Base-by-base conservation (phyloP, 1,140 invertebrate species). In the Nasonia longicornis region DNA sequence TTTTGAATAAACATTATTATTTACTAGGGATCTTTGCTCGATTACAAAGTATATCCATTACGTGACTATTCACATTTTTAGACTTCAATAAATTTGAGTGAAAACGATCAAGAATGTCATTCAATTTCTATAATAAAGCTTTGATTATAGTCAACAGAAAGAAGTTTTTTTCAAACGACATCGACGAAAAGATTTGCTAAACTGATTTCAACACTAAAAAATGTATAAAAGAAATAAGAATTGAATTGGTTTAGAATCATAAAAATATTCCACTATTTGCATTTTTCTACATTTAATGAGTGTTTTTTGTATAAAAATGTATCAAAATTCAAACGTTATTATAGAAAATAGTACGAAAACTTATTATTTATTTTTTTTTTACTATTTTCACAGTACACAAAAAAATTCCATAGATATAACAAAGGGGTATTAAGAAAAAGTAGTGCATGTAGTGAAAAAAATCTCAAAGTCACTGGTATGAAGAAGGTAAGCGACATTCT, bases 131-230 rank as follows among this genome's bases (percentile, higher is more conserved):
- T 42, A 48, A 48, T 48, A 48, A 48, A 14, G 45, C 45, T 48
- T 14, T 48, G 14, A 48, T 48, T 16, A 14, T 48, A 11, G 14
- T 48, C 8, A 48, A 48, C 6, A 42, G 8, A 42, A 42, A 48
- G 3, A 48, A 48, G 14, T 48, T 48, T 48, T 64, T 64, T 64
- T 64, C 8, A 64, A 26, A 26, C 11, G 63, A 64, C 73, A 64
- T 64, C 29, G 52, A 76, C 52, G 64, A 76, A 76, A 66, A 64
- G 52, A 63, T 76, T 45, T 77, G 63, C 58, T 77, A 45, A 67
- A 66, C 35, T 66, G n/a, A 45, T 42, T 42, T 77, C 20, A 58
- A 10, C 16, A 29, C 0, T 20, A 63, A 63, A 0, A 6, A n/a
- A 22, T 20, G 7, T 20, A 6, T 35, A 6, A 35, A 0, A 35